Evolutionary conservation across 2,888 invertebrate genomes (phyloP).

Genomic region (Chesias legatella): DNA sequence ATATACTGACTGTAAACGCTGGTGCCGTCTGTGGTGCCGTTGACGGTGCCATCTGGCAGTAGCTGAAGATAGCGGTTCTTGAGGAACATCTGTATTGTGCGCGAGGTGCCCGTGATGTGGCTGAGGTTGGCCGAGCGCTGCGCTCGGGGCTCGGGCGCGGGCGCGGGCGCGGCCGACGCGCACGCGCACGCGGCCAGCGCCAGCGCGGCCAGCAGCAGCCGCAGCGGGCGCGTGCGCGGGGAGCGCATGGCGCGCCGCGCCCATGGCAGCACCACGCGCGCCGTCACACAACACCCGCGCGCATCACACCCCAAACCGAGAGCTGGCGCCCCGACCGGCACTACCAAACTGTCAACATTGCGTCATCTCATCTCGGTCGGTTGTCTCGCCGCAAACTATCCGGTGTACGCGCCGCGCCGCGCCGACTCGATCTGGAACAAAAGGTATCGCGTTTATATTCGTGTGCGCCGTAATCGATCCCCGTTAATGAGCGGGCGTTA

Average conservation of each 20-base stretch:
- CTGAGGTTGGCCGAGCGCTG: conserved; percentile 90
- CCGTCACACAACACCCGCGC: conserved; percentile 66
- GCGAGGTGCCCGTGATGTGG: conserved; percentile 88
- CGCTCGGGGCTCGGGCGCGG: conserved; percentile 80
- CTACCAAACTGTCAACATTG: conserved; percentile 15
- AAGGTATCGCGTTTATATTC: conserved; percentile 43
- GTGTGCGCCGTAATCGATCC: conserved; percentile 43
- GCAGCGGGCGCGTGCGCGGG: conserved; percentile 76
- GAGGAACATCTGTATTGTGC: conserved; percentile 91
- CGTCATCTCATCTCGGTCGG: conserved; percentile 44
- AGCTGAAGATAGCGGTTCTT: conserved; percentile 91
- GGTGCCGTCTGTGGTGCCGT: conserved; percentile 89
- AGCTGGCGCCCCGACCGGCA: conserved; percentile 22
- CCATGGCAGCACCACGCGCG: conserved; percentile 75
- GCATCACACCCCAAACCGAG: conserved; percentile 51
- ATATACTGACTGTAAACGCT: conserved; percentile 90
- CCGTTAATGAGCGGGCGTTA: conserved; percentile 17
- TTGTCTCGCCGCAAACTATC: conserved; percentile 53
- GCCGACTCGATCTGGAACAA: conserved; percentile 69
- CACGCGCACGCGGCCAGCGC: conserved; percentile 74
- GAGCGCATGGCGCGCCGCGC: conserved; percentile 77
- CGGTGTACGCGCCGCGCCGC: conserved; percentile 50
- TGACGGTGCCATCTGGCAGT: conserved; percentile 91
- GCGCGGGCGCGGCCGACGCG: conserved; percentile 70
- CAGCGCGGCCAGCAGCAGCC: conserved; percentile 78